These are phyloP conservation scores for Passer montanus DNA, from an alignment of 2,113 vertebrate species.

Conservation along the genomic window DNA sequence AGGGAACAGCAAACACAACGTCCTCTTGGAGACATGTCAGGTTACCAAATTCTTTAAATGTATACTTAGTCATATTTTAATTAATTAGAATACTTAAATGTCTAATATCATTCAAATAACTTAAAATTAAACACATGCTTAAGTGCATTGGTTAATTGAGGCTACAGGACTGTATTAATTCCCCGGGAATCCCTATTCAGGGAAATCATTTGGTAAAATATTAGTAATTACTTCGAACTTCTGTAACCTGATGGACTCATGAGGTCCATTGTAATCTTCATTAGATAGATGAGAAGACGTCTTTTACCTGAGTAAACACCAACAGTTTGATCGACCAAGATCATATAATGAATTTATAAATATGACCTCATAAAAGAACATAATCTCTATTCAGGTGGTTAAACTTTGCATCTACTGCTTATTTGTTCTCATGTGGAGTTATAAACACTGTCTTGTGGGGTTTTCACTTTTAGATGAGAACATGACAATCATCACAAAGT, in stretches of 20 bases:
- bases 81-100: neutral
- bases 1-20: neutral
- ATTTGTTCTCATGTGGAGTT: neutral
- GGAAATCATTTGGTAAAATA: neutral
- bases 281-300: neutral
- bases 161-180: neutral
- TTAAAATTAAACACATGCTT: neutral
- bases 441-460: neutral
- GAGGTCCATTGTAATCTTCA: neutral
- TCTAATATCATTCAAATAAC: neutral
- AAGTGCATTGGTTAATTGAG: neutral
- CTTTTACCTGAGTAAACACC: neutral
- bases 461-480: neutral
- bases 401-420: neutral
- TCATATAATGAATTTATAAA: neutral
- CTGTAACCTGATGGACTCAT: neutral
- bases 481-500: neutral
- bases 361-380: neutral
- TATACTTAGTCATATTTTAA: neutral
- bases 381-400: neutral
- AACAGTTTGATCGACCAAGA: neutral
- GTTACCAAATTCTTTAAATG: neutral
- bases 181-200: neutral
- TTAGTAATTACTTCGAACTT: slow-evolving; percentile 2
- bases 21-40: neutral